Percentiles rank a stretch among this genome's conserved stretches.
Evolutionary conservation across 2,797 vertebrate genomes (phyloP).

Genomic region (Sternotherus odoratus): DNA sequence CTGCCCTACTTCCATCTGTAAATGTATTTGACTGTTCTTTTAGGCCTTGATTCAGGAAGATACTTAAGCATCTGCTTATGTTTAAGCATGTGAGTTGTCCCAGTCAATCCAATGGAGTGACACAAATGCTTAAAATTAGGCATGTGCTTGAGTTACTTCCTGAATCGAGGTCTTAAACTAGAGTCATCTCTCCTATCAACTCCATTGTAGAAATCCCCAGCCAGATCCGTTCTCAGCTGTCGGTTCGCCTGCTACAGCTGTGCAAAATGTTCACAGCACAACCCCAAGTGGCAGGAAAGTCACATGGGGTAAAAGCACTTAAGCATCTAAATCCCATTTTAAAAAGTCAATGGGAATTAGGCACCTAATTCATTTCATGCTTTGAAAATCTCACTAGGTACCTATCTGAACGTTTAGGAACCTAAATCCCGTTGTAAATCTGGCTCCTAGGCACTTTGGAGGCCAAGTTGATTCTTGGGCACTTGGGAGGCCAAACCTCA

Average conservation of each 20-base stretch:
- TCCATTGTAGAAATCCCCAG: neutral
- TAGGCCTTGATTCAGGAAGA: neutral
- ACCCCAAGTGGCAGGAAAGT: neutral
- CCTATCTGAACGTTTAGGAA: neutral
- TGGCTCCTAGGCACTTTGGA: neutral
- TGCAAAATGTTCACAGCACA: neutral
- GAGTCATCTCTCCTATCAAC: neutral
- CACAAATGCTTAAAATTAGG: neutral
- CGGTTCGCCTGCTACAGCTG: neutral
- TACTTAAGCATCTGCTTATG: neutral
- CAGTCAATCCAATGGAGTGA: neutral
- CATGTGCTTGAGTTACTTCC: neutral
- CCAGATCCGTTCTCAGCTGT: neutral
- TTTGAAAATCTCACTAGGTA: neutral
- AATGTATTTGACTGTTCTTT: neutral
- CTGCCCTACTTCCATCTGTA: neutral
- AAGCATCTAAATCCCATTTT: neutral
- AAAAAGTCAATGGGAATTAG: neutral
- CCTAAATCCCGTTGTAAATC: neutral
- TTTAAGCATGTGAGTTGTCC: neutral
- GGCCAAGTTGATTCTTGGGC: neutral
- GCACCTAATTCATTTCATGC: rapidly evolving
- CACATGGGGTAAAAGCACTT: neutral
- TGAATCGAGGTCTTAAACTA: neutral
- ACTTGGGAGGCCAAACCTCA: neutral